Evolutionary conservation across 2,888 invertebrate species (phyloP).

Genomic region (Petrolisthes cinctipes): DNA sequence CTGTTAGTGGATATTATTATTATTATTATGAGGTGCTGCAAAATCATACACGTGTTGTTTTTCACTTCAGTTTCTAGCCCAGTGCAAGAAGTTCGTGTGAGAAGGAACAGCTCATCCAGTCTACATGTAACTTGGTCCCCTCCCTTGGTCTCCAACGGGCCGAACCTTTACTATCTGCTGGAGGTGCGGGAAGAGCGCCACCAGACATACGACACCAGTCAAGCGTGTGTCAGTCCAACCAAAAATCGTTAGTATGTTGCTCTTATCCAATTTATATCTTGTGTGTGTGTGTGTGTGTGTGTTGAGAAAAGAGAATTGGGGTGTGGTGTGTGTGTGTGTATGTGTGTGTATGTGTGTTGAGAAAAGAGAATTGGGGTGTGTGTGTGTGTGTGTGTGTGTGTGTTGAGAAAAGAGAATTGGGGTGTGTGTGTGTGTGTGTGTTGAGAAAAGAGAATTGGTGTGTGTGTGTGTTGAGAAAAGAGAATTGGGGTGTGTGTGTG

Average conservation of each 20-base stretch:
- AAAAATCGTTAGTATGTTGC: too few relatives aligned
- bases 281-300: conserved; percentile 1
- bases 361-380: too few relatives aligned
- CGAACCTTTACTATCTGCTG: neutral
- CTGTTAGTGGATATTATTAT: too few relatives aligned
- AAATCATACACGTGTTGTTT: too few relatives aligned
- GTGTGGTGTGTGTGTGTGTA: neutral
- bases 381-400: too few relatives aligned
- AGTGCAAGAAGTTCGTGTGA: neutral
- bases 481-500: neutral
- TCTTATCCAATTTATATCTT: neutral
- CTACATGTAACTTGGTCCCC: neutral
- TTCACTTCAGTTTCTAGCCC: too few relatives aligned
- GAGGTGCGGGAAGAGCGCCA: neutral
- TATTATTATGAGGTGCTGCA: too few relatives aligned
- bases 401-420: too few relatives aligned
- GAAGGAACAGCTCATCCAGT: neutral
- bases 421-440: neutral
- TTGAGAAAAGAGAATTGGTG: neutral
- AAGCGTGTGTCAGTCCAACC: neutral
- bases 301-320: too few relatives aligned
- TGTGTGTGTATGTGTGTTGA: neutral
- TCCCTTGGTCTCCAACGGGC: neutral
- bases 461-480: neutral
- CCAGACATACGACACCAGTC: neutral